Base-by-base conservation (phyloP, 2,888 invertebrate species). In the Andrena trimmerana region DNA sequence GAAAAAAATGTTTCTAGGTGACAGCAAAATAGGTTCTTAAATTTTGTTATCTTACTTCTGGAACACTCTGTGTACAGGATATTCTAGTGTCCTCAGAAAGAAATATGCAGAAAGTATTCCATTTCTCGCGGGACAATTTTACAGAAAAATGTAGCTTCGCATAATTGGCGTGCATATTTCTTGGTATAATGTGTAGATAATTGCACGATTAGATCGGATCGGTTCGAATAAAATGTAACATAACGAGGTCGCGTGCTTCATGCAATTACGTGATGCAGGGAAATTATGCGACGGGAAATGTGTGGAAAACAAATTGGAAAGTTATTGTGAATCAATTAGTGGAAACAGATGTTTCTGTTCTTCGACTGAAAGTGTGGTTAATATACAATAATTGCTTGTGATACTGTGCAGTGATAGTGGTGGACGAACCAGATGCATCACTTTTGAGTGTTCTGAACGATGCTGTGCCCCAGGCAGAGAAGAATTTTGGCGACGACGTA, bases 371-470 rank as follows among this genome's bases (percentile, higher is more conserved):
- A 4, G 42, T 5, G 13, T 42, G 42, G 16, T 16, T 16, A 42
- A 42, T 42, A 5, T 42, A 13, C 31, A 31, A 31, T 16, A 2
- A 48, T 59, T 57, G 62, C 52, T 48, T n/a, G 72, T 29, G 57
- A 10, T 29, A 6, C 67, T 2, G 24, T 72, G 20, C 82, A 94
- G 93, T 94, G 74, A 86, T 94, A 69, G 91, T 92, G 20, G 67
- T 93, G 33, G 94, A 93, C 68, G 88, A 92, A 63, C 85, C 90
- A 2, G 93, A 93, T 59, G 77, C 79, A 6, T 69, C 86, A 27
- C 88, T 91, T 6, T 77, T 91, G 33, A 78, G 79, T 33, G 78
- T 88, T 6, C 48, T 94, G 6, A 90, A 92, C 81, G 89, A 92
- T 0, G 89, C 91, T 10, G 83, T 91, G 3, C 83, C 92, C 0